Evolutionary conservation across 2,113 vertebrate genomes (phyloP), one percentile per base, ranked within the genome.

Genomic region (Electrona antarctica): DNA sequence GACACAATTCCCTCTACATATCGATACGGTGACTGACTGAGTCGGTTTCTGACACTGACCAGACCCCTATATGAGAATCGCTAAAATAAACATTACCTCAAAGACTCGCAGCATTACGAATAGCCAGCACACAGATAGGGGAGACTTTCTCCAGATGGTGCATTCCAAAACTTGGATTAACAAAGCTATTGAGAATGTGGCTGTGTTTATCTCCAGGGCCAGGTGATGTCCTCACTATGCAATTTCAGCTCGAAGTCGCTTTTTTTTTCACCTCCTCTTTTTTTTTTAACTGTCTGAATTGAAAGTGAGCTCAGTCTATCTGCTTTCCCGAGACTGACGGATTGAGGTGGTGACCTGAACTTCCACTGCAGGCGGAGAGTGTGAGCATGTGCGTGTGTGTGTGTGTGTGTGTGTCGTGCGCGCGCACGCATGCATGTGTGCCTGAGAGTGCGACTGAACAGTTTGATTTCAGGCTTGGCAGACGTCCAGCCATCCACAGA

Each of bases 291-390:
- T 0, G 47, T 56, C 74, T 82, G 79, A 82, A 79, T 73, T 51
- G 63, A 79, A 81, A 73, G 67, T 76, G 77, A 85, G 73, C 49
- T 71, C 73, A 61, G 64, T 81, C 78, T 45, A 80, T 84, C 79
- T 85, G 67, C 72, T 71, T 63, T 41, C 76, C 64, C 62, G 33
- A 55, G 64, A 85, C 65, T 73, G 60, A 78, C 74, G 79, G 84
- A 88, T 89, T 80, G 88, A 79, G 82, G 86, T 86, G 80, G 82
- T 73, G 85, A 86, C 85, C 77, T 65, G 67, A 50, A 76, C 78
- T 75, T 71, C 57, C 49, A 15, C 69, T 41, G 33, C 33, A 41
- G 33, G 33, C 33, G 33, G 33, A 41, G 33, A 2, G 33, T 41
- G 29, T 33, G 29, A 2, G 29, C 4, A 4, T 33, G 29, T 33